These are phyloP conservation scores for Cheilosia soror DNA, from an alignment of 2,888 invertebrate species.

Conservation along the genomic window DNA sequence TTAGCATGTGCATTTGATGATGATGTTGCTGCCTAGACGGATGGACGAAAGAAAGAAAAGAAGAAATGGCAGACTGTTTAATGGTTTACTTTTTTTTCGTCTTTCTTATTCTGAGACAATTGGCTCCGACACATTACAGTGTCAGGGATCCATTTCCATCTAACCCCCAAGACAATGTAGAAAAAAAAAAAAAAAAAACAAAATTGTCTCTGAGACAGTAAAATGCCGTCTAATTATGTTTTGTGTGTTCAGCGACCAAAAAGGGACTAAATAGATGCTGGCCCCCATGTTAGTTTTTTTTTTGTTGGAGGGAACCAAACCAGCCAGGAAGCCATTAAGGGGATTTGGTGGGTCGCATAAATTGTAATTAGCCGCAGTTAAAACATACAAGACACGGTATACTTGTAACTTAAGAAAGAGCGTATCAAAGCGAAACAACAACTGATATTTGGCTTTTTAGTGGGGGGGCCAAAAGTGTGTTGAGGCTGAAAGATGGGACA, in stretches of 20 bases:
- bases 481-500: background rate
- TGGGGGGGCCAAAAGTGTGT: background rate
- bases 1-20: conserved; percentile 71
- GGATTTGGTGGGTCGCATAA: conserved; percentile 73
- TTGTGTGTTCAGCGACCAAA: conserved; percentile 63
- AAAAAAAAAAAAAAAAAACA: conserved; percentile 18
- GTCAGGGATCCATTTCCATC: conserved; percentile 61
- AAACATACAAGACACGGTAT: conserved; percentile 59
- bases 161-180: background rate
- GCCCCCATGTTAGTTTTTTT: conserved; percentile 16
- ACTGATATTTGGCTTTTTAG: conserved; percentile 49
- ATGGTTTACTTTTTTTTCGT: conserved; percentile 13
- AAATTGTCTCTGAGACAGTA: conserved; percentile 67
- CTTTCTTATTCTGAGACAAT: conserved; percentile 54
- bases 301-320: conserved; percentile 14
- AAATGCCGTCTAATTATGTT: conserved; percentile 74
- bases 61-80: conserved; percentile 39
- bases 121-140: conserved; percentile 62
- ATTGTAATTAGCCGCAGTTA: conserved; percentile 73
- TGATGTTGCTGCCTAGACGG: background rate
- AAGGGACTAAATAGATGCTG: conserved; percentile 60
- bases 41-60: conserved; percentile 3
- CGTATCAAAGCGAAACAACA: conserved; percentile 25
- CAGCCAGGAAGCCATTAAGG: conserved; percentile 70
- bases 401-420: conserved; percentile 39